Evolutionary conservation across 2,888 invertebrate species (phyloP), one percentile per base, ranked within the genome.

Genomic region (Quadroppia sp.): DNA sequence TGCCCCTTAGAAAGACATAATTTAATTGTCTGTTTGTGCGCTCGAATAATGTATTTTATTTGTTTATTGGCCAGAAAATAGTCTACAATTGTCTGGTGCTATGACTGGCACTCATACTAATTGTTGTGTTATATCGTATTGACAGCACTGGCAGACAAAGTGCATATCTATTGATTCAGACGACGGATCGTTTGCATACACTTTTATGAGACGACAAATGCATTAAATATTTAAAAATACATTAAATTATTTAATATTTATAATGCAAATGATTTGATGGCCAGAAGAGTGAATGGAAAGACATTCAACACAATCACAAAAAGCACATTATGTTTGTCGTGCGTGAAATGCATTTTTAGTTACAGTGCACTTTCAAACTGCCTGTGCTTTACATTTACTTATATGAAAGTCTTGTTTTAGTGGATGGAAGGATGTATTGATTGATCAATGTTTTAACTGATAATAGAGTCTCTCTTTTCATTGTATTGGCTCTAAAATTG

Each of bases 291-390:
- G n/a, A 11, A 30, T 32, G 32, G 32, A 32, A 28, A 20, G 32
- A 11, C 36, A 64, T 64, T 64, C 61, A 64, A 36, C 61, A 64
- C 61, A 64, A 36, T 36, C 20, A 40, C 61, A 32, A 64, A 53
- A 53, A 64, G 36, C 23, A 30, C 61, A 36, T 64, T 64, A 64
- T 64, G 61, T 64, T 17, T 64, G 36, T 64, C 36, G 45, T 69
- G 69, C 69, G 69, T 69, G 69, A 40, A 69, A 69, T 69, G 69
- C 69, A 69, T 69, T 69, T 69, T 69, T 69, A 69, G 69, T 69
- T 2, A 64, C 32, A 17, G 20, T 64, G 2, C 30, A 13, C 11
- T 50, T n/a, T n/a, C n/a, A n/a, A n/a, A n/a, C 11, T 59, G 28
- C 17, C 15, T 59, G 28, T 28, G 59, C 36, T 28, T 17, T 28